Percentiles rank a stretch among this genome's conserved stretches.
Conservation (phyloP, 2,113 vertebrate species). For the Trinectes maculatus region DNA sequence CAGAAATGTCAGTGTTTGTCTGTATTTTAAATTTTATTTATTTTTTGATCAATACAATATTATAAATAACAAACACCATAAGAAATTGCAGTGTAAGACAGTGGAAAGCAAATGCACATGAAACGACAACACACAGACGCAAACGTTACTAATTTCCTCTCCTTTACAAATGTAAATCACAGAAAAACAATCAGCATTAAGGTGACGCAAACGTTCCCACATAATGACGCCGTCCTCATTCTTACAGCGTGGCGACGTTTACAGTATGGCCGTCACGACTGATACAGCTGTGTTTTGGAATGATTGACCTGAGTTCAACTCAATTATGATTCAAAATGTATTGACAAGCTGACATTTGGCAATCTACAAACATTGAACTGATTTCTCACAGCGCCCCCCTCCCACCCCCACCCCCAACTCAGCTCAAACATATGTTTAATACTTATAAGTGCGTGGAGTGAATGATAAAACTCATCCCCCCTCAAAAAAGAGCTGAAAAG, state of each 20-base stretch:
- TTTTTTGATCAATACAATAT: slow-evolving; percentile 38
- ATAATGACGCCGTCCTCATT: background rate
- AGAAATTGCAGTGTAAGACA: slow-evolving; percentile 56
- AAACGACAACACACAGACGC: slow-evolving; percentile 26
- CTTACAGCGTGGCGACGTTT: slow-evolving; percentile 32
- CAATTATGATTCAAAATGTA: slow-evolving; percentile 61
- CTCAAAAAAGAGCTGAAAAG: slow-evolving; percentile 28
- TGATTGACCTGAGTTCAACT: slow-evolving; percentile 79
- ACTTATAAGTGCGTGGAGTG: slow-evolving; percentile 18
- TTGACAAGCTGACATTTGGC: slow-evolving; percentile 44
- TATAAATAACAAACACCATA: slow-evolving; percentile 65
- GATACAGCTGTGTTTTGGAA: slow-evolving; percentile 9
- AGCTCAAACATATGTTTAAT: no score
- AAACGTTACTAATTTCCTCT: slow-evolving; percentile 9
- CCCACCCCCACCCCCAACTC: no score
- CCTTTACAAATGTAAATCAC: slow-evolving; percentile 15
- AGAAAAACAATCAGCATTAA: slow-evolving; percentile 30
- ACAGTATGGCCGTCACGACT: background rate
- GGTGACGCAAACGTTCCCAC: slow-evolving; percentile 5
- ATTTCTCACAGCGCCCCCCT: no score
- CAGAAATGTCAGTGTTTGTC: no score
- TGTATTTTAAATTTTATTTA: no score
- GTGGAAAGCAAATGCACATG: slow-evolving; percentile 32
- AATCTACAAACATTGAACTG: slow-evolving; percentile 4
- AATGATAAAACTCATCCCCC: slow-evolving; percentile 82